Evolutionary conservation across 1,140 invertebrate genomes (phyloP), one percentile per base, ranked within the genome.

Genomic region (Calephelis nemesis): DNA sequence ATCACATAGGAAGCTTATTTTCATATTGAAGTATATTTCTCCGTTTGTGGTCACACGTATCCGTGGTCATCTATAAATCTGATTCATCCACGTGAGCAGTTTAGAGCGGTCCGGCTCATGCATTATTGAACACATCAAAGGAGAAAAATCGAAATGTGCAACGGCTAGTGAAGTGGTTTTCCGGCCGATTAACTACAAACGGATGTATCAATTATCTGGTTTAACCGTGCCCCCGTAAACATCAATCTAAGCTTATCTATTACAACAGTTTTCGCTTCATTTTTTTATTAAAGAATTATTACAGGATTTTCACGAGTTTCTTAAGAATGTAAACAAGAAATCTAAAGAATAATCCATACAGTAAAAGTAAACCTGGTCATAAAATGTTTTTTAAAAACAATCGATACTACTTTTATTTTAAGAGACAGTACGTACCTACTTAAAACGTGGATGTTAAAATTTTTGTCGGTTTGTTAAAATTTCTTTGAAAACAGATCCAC

Each of bases 101-200:
- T 77, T 75, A 74, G 77, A 78, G 62, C 76, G 77, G 71, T 81
- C 77, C 76, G 80, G 77, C 81, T 81, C 84, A 88, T 88, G 87
- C 84, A 88, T 88, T 90, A 88, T 87, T 89, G 82, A 88, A 89
- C 85, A 90, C 86, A 90, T 90, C 88, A 90, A 90, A 90, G 88
- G 84, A 90, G 88, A 90, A 90, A 90, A 90, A 90, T 90, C 84
- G 87, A 82, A 89, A 87, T 89, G 88, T 86, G 76, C 88, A 90
- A 15, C 80, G 85, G 80, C 79, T 73, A 86, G 88, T 84, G 83
- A 88, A 87, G 83, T 75, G 85, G 81, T 85, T 90, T 90, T 89
- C 85, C 88, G 70, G 68, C 69, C 84, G 88, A 88, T 90, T 90
- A 88, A 71, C 82, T 62, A 54, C 79, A 78, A 75, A 78, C 73